Evolutionary conservation across 2,113 vertebrate species (phyloP).

Genomic region (Amphiprion percula): DNA sequence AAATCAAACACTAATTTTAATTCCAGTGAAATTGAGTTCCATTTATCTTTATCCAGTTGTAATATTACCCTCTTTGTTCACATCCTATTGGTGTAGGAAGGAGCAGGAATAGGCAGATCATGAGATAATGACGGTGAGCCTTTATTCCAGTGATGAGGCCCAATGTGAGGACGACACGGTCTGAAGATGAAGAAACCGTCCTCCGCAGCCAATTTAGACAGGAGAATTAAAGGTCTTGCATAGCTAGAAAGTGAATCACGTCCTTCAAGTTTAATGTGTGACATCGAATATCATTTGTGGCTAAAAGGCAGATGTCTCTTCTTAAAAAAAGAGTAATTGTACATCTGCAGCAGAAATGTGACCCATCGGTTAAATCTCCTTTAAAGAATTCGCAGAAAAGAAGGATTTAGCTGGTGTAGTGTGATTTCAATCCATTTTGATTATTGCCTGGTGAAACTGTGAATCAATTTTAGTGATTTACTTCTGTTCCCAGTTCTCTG

Average conservation of each 20-base stretch:
- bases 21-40: conserved; percentile 70
- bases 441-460: conserved; percentile 25
- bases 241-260: conserved; percentile 55
- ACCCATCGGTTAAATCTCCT: conserved; percentile 53
- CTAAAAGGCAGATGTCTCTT: conserved; percentile 68
- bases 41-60: conserved; percentile 70
- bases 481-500: conserved; percentile 5
- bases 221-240: conserved; percentile 68
- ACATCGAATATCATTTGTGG: conserved; percentile 73
- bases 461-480: conserved; percentile 1
- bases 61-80: conserved; percentile 74
- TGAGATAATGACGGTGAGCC: conserved; percentile 71
- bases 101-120: conserved; percentile 67
- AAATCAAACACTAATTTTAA: conserved; percentile 67
- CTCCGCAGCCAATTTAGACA: conserved; percentile 73
- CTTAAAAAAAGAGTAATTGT: conserved; percentile 55
- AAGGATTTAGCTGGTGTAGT: neutral
- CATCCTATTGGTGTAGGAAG: conserved; percentile 58
- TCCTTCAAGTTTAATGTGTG: conserved; percentile 67
- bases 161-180: conserved; percentile 81
- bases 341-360: conserved; percentile 60
- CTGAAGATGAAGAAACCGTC: conserved; percentile 79
- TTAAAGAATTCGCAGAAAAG: conserved; percentile 27
- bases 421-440: conserved; percentile 18
- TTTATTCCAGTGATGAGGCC: conserved; percentile 81